These are phyloP conservation scores for Dermolepida albohirtum DNA, from an alignment of 2,888 invertebrate species.

Conservation along the genomic window DNA sequence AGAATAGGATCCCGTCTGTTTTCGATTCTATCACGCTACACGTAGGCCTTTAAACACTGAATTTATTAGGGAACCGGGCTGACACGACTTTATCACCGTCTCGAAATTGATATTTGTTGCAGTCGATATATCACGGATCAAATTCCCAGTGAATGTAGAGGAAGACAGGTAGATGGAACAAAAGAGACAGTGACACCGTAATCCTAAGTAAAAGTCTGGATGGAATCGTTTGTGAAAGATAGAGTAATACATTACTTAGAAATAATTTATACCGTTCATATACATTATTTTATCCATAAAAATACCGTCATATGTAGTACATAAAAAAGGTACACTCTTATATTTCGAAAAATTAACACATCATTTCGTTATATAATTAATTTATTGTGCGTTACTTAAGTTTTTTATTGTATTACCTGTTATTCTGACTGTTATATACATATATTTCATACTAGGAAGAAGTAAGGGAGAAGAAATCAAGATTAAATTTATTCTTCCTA, in stretches of 20 bases:
- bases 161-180: slow-evolving; percentile 11
- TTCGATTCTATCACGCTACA: slow-evolving; percentile 15
- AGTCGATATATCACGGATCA: slow-evolving; percentile 39
- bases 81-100: slow-evolving; percentile 34
- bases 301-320: too few relatives aligned
- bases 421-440: too few relatives aligned
- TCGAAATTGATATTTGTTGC: slow-evolving; percentile 42
- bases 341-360: too few relatives aligned
- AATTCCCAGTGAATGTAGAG: slow-evolving; percentile 32
- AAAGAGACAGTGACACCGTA: slow-evolving; percentile 8
- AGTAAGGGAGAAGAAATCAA: too few relatives aligned
- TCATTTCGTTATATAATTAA: too few relatives aligned
- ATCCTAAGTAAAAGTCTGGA: slow-evolving; percentile 2
- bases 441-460: too few relatives aligned
- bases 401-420: too few relatives aligned
- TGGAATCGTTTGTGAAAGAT: slow-evolving; percentile 1
- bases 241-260: not conserved
- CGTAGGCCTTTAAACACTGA: slow-evolving; percentile 35
- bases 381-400: too few relatives aligned
- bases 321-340: too few relatives aligned
- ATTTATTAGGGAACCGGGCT: slow-evolving; percentile 30
- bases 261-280: too few relatives aligned
- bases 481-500: too few relatives aligned
- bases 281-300: too few relatives aligned
- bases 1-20: slow-evolving; percentile 3